Conservation (phyloP, 2,888 invertebrate genomes). For the Perithous albicinctus region DNA sequence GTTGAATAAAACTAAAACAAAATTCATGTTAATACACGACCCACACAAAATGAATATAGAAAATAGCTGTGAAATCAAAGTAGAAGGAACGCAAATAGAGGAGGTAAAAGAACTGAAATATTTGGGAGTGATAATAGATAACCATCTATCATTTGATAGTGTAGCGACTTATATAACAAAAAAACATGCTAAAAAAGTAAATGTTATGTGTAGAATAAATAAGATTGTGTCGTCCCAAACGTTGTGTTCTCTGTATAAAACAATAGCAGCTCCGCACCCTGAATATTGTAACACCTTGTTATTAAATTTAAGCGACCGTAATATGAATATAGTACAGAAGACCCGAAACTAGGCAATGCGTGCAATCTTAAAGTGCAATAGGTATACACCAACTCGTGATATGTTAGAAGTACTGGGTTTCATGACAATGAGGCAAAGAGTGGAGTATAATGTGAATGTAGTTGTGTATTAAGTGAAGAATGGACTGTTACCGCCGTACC, state of each 20-base stretch:
- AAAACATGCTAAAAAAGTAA: background rate
- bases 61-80: background rate
- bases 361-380: slow-evolving; percentile 1
- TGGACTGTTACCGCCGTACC: background rate
- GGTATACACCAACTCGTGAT: background rate
- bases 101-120: background rate
- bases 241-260: background rate
- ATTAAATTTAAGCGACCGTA: background rate
- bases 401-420: background rate
- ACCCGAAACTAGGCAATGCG: background rate
- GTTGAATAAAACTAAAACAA: background rate
- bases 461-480: background rate
- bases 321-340: background rate
- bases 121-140: background rate
- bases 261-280: background rate
- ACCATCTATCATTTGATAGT: background rate
- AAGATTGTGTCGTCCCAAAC: background rate
- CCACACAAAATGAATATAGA: background rate
- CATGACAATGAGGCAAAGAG: background rate
- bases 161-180: background rate
- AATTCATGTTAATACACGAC: background rate
- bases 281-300: background rate
- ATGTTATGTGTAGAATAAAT: background rate
- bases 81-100: background rate
- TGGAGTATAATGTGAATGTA: background rate